Percentiles rank a stretch among this genome's conserved stretches.
phyloP scores from a whole-genome alignment of 2,113 vertebrate genomes.

The Centropus unirufus region DNA sequence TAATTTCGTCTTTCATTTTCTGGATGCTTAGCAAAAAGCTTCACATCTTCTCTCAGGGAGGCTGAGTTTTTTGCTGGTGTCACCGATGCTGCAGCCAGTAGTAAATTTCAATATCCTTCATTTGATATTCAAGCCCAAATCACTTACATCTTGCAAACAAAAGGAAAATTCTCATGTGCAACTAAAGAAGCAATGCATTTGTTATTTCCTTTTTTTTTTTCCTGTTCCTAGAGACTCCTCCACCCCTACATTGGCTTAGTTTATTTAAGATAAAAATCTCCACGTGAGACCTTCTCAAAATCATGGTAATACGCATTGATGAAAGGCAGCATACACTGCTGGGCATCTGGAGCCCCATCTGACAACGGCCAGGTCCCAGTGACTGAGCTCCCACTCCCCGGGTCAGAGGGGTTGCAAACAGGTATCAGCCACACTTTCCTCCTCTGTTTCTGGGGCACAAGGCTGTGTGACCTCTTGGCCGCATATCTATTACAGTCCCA shows the following conservation, averaged over 20 bases:
- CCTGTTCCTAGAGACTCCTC: background rate
- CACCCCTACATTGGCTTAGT: background rate
- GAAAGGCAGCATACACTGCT: background rate
- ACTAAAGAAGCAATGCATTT: background rate
- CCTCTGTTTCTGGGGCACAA: background rate
- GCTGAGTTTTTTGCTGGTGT: background rate
- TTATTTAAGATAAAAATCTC: conserved; percentile 29
- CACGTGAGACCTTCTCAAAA: background rate
- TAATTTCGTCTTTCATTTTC: conserved; percentile 10
- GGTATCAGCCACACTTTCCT: background rate
- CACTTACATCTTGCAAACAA: background rate
- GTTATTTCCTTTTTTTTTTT: background rate
- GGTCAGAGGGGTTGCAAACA: background rate
- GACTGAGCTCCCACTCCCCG: accelerated
- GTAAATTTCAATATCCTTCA: background rate
- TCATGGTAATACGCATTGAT: background rate
- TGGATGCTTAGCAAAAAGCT: background rate
- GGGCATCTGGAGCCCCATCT: background rate
- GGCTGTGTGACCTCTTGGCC: background rate
- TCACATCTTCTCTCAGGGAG: background rate
- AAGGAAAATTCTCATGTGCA: background rate
- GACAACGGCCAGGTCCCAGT: background rate
- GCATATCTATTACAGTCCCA: background rate
- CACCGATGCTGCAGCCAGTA: background rate
- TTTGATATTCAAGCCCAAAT: background rate